Evolutionary conservation across 53 echinoderm and acorn worm species (phyloP), one percentile per base, ranked within the genome.

Genomic region (Arbacia lixula): DNA sequence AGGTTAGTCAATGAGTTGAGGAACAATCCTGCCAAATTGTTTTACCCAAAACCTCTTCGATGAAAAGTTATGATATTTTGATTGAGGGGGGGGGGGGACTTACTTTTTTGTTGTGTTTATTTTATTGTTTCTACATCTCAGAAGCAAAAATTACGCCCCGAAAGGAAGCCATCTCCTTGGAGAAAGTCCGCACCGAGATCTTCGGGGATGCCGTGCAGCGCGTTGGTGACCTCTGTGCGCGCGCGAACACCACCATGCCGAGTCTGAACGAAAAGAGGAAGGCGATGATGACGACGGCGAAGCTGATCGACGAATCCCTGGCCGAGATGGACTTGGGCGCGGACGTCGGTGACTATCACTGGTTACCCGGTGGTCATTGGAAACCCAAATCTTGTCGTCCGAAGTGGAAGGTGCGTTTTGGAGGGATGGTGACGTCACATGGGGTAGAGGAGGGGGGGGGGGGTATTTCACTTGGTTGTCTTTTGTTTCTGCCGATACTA

Each of bases 291-390:
- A 6, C 5, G 32, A 22, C 14, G 14, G 39, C 61, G 49, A 19
- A 32, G 50, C 28, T 4, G 33, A 63, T 92, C 1, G 67, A 72
- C 19, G 86, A 61, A 33, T 66, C 35, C 3, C 36, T 92, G 20
- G 40, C 76, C 1, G 76, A 88, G 39, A 72, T 82, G 41, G 16
- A 71, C 19, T 26, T 92, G 3, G 28, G 63, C 31, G 31, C 33
- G 30, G 71, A 85, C 60, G 40, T 83, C 46, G 76, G 67, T 17
- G 86, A 87, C 37, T 91, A 91, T 67, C 86, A 52, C 27, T 65
- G 73, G n/a, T 53, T 87, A 4, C 91, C 91, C 3, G 91, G 91
- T 31, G 91, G 91, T 22, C 91, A 86, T 38, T 91, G 91, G 91
- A 76, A 62, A 25, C 91, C 91, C 1, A 65, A 41, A 68, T 41